Conservation (phyloP, 2,797 vertebrate species). For the Phoxinus dragarum region DNA sequence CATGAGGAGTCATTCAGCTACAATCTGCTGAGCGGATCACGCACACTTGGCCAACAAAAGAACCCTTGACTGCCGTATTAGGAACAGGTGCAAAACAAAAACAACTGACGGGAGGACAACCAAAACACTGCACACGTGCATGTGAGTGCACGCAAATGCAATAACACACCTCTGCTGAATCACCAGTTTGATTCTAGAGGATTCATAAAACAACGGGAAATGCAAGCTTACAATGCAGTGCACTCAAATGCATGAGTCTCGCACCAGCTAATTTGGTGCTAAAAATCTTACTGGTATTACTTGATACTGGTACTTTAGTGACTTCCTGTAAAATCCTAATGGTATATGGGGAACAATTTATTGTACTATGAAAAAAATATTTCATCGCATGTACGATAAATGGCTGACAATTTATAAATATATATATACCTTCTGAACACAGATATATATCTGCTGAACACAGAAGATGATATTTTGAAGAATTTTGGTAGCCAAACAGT, state of each 20-base stretch:
- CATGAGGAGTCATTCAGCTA: constrained; percentile 8
- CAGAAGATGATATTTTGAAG: no score
- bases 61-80: constrained; percentile 32
- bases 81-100: constrained; percentile 33
- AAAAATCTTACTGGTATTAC: background rate
- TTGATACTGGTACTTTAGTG: background rate
- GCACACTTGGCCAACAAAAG: constrained; percentile 32
- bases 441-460: no score
- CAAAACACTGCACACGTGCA: constrained; percentile 30
- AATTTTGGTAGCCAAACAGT: no score
- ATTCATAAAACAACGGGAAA: background rate
- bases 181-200: background rate
- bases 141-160: constrained; percentile 4
- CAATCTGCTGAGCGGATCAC: constrained; percentile 24
- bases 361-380: background rate
- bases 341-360: background rate
- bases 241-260: background rate
- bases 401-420: background rate
- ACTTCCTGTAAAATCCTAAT: background rate
- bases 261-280: background rate
- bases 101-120: constrained; percentile 16
- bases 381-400: no score
- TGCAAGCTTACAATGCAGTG: background rate
- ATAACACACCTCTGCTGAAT: background rate
- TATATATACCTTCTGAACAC: no score